phyloP scores from a whole-genome alignment of 2,888 invertebrate genomes.

The Pandemis heparana region DNA sequence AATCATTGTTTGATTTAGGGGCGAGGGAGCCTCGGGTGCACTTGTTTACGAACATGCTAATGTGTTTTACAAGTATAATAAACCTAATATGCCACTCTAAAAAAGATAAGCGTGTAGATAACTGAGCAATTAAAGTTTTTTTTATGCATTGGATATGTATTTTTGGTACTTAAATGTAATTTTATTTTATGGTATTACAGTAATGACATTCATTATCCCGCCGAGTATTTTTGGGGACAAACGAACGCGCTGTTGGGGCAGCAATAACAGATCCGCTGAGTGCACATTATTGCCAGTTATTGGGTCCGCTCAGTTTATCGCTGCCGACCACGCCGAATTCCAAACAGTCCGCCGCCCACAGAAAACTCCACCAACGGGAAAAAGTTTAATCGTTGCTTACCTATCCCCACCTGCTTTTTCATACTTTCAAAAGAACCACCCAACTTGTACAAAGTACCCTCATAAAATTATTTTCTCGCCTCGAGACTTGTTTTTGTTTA shows the following conservation, averaged over 20 bases:
- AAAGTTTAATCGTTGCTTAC: slow-evolving; percentile 12
- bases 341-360: slow-evolving; percentile 51
- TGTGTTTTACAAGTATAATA: slow-evolving; percentile 1
- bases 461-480: slow-evolving; percentile 20
- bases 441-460: slow-evolving; percentile 9
- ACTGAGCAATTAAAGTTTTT: not conserved
- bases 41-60: slow-evolving; percentile 22
- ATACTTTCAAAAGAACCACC: slow-evolving; percentile 19
- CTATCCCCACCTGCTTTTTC: slow-evolving; percentile 8
- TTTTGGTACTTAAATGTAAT: not conserved
- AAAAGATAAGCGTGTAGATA: not conserved
- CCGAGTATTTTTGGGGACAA: slow-evolving; percentile 34
- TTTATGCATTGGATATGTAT: too few species aligned
- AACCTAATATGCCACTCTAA: not conserved
- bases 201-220: not conserved
- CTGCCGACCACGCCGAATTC: slow-evolving; percentile 60
- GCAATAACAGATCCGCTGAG: slow-evolving; percentile 58
- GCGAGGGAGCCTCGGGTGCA: slow-evolving; percentile 21
- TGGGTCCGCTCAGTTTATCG: slow-evolving; percentile 60
- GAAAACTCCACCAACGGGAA: slow-evolving; percentile 4
- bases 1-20: slow-evolving; percentile 29
- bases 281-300: slow-evolving; percentile 64
- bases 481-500: slow-evolving; percentile 11
- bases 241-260: slow-evolving; percentile 47
- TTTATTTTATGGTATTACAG: not conserved